Evolutionary conservation across 1,140 invertebrate species (phyloP), one percentile per base, ranked within the genome.

Genomic region (Eufriesea mexicana): DNA sequence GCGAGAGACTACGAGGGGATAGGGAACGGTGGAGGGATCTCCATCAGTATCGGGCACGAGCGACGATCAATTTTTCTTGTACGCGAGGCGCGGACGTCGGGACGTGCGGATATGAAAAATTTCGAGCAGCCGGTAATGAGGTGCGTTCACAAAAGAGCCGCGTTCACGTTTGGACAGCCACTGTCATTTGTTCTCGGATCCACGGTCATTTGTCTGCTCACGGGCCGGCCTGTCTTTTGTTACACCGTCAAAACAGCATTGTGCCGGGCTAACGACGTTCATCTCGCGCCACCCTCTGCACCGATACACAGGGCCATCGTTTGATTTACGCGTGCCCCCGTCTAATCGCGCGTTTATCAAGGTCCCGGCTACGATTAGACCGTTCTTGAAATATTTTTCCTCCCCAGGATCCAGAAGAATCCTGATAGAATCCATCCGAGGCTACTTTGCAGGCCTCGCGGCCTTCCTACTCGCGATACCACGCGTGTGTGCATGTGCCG

Each of bases 101-200:
- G 77, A 89, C 82, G 91, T 74, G 89, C 51, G 71, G 89, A 90
- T 91, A 87, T 92, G 92, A 93, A 93, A 94, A 93, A 94, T 93
- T 85, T 93, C 89, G 88, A 89, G 84, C 86, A 75, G 88, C 87
- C 90, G 84, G 90, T 93, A 94, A 94, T 94, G 91, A 93, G 92
- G 86, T 82, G 72, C 78, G 85, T 90, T 85, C 90, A 92, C 91
- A 93, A 93, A 93, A 92, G 92, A 61, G 70, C 89, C 89, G 86
- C 84, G 73, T 85, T 81, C 75, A 71, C 87, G 82, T 85, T 84
- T 86, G 84, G 85, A 81, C 89, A 90, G 83, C 90, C 92, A 90
- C 92, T 93, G 93, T 93, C 93, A 94, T 94, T 93, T 93, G 89
- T 94, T 94, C 91, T 92, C 89, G 86, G 89, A 90, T 91, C 89